phyloP scores from a whole-genome alignment of 2,797 vertebrate genomes.

The Cuculus canorus region DNA sequence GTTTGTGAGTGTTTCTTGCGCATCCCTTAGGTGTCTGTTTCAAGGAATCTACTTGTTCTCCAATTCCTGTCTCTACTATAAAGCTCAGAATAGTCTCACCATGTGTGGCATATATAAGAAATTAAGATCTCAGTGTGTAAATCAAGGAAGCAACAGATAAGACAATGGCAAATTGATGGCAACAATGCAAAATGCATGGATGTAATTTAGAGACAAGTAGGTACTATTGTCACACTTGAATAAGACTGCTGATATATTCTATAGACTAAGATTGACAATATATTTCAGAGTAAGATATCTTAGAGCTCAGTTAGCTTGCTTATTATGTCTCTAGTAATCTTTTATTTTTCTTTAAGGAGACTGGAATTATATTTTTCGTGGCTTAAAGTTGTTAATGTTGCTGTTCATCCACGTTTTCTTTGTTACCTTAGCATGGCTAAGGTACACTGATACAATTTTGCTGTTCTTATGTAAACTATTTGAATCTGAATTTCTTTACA shows the following conservation, averaged over 20 bases:
- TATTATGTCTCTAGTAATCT: not conserved
- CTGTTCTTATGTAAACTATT: not conserved
- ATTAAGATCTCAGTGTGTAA: not conserved
- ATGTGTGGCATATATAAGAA: not conserved
- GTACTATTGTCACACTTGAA: not conserved
- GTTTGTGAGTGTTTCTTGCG: accelerated
- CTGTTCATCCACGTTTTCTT: not conserved
- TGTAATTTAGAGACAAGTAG: not conserved
- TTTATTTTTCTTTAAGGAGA: not conserved
- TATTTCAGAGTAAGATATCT: not conserved
- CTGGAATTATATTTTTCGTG: not conserved
- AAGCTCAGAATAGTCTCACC: not conserved
- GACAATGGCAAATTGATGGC: no score
- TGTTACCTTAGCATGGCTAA: not conserved
- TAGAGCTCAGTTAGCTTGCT: conserved; percentile 15
- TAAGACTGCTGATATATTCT: not conserved
- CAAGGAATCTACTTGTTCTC: not conserved
- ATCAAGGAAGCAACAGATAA: not conserved
- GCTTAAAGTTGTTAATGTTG: not conserved
- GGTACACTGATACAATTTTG: not conserved
- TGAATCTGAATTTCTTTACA: not conserved
- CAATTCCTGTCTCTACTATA: not conserved
- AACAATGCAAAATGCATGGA: not conserved
- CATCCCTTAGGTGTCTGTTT: not conserved
- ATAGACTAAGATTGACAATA: not conserved